A percentile compares a stretch with the other conserved stretches of the same genome.
Conservation (phyloP, 2,888 invertebrate genomes). For the Zonitis immaculata region DNA sequence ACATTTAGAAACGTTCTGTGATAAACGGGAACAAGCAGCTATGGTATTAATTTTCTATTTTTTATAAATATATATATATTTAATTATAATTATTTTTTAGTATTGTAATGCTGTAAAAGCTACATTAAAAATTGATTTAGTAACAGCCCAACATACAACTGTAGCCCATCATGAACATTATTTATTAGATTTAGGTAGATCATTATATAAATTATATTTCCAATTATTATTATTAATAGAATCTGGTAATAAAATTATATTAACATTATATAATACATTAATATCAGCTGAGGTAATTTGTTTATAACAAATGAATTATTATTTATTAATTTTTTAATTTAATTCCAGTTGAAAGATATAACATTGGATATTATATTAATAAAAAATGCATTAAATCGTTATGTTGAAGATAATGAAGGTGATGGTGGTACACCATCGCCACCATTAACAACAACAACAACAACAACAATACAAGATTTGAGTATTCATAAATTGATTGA, state of each 20-base stretch:
- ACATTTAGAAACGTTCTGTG: conserved; percentile 91
- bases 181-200: conserved; percentile 76
- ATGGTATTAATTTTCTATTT: conserved; percentile 56
- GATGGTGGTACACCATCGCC: conserved; percentile 61
- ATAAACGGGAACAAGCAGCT: conserved; percentile 81
- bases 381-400: conserved; percentile 56
- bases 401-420: conserved; percentile 60
- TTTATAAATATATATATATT: neutral
- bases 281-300: conserved; percentile 53
- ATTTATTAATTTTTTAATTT: neutral
- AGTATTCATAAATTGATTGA: conserved; percentile 53
- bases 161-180: conserved; percentile 61
- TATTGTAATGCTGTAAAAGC: conserved; percentile 79
- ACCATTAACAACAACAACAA: conserved; percentile 43
- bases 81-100: conserved; percentile 47
- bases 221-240: conserved; percentile 86
- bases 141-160: conserved; percentile 57
- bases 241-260: conserved; percentile 78
- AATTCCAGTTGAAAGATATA: conserved; percentile 57
- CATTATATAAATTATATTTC: conserved; percentile 88
- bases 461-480: conserved; percentile 45
- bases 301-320: neutral
- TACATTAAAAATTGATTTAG: conserved; percentile 68
- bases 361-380: conserved; percentile 58
- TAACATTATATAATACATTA: conserved; percentile 58